phyloP scores from a whole-genome alignment of 2,888 invertebrate genomes.

The Drosophila limbata region DNA sequence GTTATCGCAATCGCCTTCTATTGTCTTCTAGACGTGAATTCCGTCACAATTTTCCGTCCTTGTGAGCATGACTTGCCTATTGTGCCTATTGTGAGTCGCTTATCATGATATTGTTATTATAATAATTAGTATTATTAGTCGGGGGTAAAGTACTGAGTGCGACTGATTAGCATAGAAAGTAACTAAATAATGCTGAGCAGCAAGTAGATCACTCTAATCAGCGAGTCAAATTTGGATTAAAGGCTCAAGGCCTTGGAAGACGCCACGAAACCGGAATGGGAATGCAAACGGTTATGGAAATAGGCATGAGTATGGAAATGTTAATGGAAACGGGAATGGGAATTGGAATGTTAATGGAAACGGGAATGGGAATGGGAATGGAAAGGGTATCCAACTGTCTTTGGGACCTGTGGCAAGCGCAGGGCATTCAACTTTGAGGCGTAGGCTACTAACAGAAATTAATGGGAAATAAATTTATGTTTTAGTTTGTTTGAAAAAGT shows the following conservation, averaged over 20 bases:
- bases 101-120: conserved; percentile 37
- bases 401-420: neutral
- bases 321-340: neutral
- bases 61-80: conserved; percentile 53
- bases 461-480: neutral
- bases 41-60: conserved; percentile 34
- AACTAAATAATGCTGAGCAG: neutral
- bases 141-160: conserved; percentile 15
- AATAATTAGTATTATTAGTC: conserved; percentile 25
- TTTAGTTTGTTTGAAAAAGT: conserved; percentile 1
- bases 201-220: conserved; percentile 25
- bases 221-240: conserved; percentile 19
- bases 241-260: neutral
- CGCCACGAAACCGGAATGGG: neutral
- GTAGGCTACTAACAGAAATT: conserved; percentile 7
- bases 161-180: conserved; percentile 9
- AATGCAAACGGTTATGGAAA: neutral
- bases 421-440: conserved; percentile 45
- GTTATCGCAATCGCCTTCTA: conserved; percentile 38
- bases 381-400: neutral
- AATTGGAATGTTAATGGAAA: neutral
- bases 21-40: conserved; percentile 30
- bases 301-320: neutral
- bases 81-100: neutral
- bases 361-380: neutral